Conservation (phyloP, 2,888 invertebrate genomes). For the Drosophila austrosaltans region DNA sequence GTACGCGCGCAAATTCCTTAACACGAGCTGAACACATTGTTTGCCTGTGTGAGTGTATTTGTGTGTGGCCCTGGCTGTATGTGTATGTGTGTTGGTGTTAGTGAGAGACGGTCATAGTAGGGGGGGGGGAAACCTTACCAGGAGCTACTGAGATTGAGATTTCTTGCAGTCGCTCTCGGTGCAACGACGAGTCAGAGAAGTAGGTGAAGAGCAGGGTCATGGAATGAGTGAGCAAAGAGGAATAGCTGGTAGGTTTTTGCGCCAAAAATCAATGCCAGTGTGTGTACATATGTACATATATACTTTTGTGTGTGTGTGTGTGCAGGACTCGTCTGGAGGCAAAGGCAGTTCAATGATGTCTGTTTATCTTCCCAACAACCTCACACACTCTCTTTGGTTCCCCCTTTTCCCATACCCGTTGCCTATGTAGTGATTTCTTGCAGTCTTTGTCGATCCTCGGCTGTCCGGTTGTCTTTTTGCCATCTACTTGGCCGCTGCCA, state of each 20-base stretch:
- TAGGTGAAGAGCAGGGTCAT: conserved; percentile 69
- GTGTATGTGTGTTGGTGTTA: neutral
- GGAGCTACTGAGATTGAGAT: conserved; percentile 61
- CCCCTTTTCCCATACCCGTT: conserved; percentile 33
- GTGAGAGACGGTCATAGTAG: conserved; percentile 20
- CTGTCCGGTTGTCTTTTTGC: conserved; percentile 69
- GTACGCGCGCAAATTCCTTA: conserved; percentile 75
- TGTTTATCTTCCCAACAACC: conserved; percentile 67
- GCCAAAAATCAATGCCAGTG: conserved; percentile 54
- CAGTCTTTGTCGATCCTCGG: conserved; percentile 64
- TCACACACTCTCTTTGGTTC: conserved; percentile 27
- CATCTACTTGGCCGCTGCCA: conserved; percentile 49
- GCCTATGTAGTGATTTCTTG: conserved; percentile 65
- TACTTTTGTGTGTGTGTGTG: conserved; percentile 39
- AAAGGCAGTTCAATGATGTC: conserved; percentile 50
- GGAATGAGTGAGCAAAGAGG: conserved; percentile 61
- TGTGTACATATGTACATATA: conserved; percentile 17
- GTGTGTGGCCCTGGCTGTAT: conserved; percentile 14
- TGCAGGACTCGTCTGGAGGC: conserved; percentile 61
- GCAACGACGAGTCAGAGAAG: conserved; percentile 56
- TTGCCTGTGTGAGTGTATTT: neutral
- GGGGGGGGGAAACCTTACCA: conserved; percentile 49
- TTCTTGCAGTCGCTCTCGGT: conserved; percentile 52
- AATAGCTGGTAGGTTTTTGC: conserved; percentile 69
- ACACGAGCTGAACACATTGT: conserved; percentile 66